A percentile compares a stretch with the other conserved stretches of the same genome.
Evolutionary conservation across 2,113 vertebrate genomes (phyloP).

Genomic region (Pelecanus crispus): DNA sequence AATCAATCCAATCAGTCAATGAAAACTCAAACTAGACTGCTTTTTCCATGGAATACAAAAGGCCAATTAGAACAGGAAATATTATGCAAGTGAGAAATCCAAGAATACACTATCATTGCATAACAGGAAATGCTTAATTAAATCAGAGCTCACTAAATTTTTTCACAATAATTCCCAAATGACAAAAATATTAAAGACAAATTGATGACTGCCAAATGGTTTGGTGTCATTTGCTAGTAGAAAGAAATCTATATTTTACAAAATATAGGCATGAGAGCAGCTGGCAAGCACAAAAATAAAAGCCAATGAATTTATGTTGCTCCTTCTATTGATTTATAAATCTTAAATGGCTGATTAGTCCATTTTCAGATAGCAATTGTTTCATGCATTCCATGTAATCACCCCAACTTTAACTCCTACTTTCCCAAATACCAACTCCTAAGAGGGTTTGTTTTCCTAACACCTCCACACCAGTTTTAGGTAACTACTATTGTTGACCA

Average conservation of each 20-base stretch:
- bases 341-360: slow-evolving; percentile 59
- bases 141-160: slow-evolving; percentile 72
- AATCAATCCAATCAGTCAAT: slow-evolving; percentile 70
- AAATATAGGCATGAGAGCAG: slow-evolving; percentile 69
- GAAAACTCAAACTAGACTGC: slow-evolving; percentile 69
- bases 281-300: slow-evolving; percentile 60
- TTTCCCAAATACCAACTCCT: not conserved
- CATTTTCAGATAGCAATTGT: slow-evolving; percentile 56
- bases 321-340: slow-evolving; percentile 66
- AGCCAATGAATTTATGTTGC: slow-evolving; percentile 48
- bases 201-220: slow-evolving; percentile 74
- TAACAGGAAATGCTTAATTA: slow-evolving; percentile 81
- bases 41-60: slow-evolving; percentile 70
- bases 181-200: slow-evolving; percentile 76
- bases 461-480: not conserved
- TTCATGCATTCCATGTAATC: slow-evolving; percentile 4
- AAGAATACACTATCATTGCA: slow-evolving; percentile 68
- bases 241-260: slow-evolving; percentile 66
- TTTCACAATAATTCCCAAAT: slow-evolving; percentile 76
- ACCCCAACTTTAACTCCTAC: slow-evolving; percentile 1
- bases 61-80: slow-evolving; percentile 79
- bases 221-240: slow-evolving; percentile 67
- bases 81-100: slow-evolving; percentile 72
- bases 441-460: not conserved
- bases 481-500: not conserved